Percentiles rank a stretch among this genome's conserved stretches.
phyloP scores from a whole-genome alignment of 2,113 vertebrate species.

The Saguinus midas region DNA sequence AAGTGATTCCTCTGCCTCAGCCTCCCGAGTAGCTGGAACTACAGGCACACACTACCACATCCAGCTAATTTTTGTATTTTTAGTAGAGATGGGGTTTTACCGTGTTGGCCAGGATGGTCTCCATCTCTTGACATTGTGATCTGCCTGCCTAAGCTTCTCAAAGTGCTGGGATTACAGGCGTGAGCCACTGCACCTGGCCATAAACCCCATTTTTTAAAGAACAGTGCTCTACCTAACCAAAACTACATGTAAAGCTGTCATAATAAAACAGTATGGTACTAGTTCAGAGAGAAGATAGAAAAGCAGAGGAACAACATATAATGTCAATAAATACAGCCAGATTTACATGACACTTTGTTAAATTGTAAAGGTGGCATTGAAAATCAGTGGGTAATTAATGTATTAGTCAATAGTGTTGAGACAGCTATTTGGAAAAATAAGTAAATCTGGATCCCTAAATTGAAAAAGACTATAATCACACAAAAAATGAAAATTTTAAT shows the following conservation, averaged over 20 bases:
- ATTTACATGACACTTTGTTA: background rate
- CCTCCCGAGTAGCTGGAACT: too few relatives aligned
- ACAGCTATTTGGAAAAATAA: background rate
- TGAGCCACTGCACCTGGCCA: too few relatives aligned
- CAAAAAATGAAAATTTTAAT: conserved; percentile 28
- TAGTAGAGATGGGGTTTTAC: too few relatives aligned
- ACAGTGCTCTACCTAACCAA: background rate
- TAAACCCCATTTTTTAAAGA: background rate
- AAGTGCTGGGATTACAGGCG: too few relatives aligned
- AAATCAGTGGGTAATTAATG: background rate
- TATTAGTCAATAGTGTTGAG: background rate
- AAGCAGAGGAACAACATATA: conserved; percentile 9
- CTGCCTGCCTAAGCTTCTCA: too few relatives aligned
- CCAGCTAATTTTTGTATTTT: too few relatives aligned
- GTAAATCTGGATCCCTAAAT: background rate
- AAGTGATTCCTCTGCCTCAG: too few relatives aligned
- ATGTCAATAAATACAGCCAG: conserved; percentile 7
- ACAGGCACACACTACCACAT: too few relatives aligned
- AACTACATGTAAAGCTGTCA: conserved; percentile 1
- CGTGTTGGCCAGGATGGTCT: too few relatives aligned
- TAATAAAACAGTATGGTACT: conserved; percentile 38
- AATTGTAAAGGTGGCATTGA: background rate
- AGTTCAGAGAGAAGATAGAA: background rate
- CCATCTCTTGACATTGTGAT: too few relatives aligned
- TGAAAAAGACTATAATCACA: background rate